Evolutionary conservation across 2,888 invertebrate genomes (phyloP).

Genomic region (Leucania comma): DNA sequence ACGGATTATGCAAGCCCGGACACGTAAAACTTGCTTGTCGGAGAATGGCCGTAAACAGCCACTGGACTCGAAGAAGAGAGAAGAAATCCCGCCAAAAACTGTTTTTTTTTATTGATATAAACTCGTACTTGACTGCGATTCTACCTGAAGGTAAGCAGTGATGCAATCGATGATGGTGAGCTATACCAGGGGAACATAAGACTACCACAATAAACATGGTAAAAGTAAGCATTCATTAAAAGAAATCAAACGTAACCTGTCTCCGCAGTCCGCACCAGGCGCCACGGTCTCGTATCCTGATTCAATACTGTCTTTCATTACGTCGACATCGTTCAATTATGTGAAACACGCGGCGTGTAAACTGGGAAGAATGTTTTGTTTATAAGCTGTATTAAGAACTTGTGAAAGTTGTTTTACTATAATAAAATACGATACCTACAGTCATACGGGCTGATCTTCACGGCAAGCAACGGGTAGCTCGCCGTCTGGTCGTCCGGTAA

Average conservation of each 20-base stretch:
- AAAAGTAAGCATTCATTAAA: conserved; percentile 22
- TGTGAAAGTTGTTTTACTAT: not conserved
- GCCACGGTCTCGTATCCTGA: conserved; percentile 37
- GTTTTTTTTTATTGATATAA: too few species aligned
- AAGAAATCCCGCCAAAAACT: too few species aligned
- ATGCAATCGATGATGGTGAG: too few species aligned
- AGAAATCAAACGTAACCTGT: conserved; percentile 19
- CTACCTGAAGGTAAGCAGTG: too few species aligned
- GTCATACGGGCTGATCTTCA: too few species aligned
- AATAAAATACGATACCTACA: not conserved
- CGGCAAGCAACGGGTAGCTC: too few species aligned
- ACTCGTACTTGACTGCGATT: too few species aligned
- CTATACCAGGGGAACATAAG: not conserved
- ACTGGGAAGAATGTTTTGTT: conserved; percentile 37
- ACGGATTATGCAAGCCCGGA: too few species aligned
- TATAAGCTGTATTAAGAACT: not conserved
- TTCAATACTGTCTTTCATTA: conserved; percentile 55
- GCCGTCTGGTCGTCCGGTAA: too few species aligned
- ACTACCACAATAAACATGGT: conserved; percentile 1
- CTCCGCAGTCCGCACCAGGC: conserved; percentile 3
- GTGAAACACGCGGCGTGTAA: conserved; percentile 31
- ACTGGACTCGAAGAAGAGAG: too few species aligned
- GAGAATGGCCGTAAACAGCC: too few species aligned
- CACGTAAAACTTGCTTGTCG: too few species aligned
- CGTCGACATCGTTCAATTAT: conserved; percentile 52